A percentile compares a stretch with the other conserved stretches of the same genome.
Evolutionary conservation across 2,797 vertebrate species (phyloP).

Genomic region (Chaetodon trifasciatus): DNA sequence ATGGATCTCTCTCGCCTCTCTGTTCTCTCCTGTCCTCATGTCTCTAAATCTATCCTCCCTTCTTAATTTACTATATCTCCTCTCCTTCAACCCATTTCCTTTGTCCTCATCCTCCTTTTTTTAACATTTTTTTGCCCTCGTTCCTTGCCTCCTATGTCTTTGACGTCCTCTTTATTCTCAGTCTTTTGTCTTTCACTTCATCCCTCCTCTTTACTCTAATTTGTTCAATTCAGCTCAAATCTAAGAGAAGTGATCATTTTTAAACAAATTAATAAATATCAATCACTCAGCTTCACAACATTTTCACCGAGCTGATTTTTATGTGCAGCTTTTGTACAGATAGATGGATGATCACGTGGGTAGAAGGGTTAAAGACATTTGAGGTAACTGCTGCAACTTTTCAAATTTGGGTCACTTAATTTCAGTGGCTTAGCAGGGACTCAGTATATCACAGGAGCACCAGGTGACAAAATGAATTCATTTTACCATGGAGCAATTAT

Average conservation of each 20-base stretch:
- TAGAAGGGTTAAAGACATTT: neutral
- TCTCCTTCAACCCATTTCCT: slow-evolving; percentile 3
- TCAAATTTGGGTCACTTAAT: slow-evolving; percentile 19
- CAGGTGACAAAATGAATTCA: slow-evolving; percentile 49
- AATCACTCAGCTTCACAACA: neutral
- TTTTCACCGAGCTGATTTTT: neutral
- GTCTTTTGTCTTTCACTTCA: neutral
- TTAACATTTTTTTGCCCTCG: neutral
- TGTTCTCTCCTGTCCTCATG: slow-evolving; percentile 40
- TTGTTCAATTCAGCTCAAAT: neutral
- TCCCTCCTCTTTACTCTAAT: neutral
- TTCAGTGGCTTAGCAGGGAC: slow-evolving; percentile 22
- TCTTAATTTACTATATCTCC: slow-evolving; percentile 47
- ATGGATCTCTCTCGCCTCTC: slow-evolving; percentile 51
- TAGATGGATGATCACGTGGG: neutral
- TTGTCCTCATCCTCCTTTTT: neutral
- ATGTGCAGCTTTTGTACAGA: neutral
- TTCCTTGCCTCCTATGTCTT: neutral
- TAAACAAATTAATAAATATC: neutral
- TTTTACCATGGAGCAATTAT: slow-evolving; percentile 40
- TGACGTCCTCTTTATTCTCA: neutral
- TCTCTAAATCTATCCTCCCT: slow-evolving; percentile 67
- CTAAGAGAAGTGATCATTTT: neutral
- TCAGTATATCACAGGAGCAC: slow-evolving; percentile 27
- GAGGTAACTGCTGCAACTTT: neutral